Evolutionary conservation across 1,140 invertebrate species (phyloP).

Genomic region (Aphidius gifuensis): DNA sequence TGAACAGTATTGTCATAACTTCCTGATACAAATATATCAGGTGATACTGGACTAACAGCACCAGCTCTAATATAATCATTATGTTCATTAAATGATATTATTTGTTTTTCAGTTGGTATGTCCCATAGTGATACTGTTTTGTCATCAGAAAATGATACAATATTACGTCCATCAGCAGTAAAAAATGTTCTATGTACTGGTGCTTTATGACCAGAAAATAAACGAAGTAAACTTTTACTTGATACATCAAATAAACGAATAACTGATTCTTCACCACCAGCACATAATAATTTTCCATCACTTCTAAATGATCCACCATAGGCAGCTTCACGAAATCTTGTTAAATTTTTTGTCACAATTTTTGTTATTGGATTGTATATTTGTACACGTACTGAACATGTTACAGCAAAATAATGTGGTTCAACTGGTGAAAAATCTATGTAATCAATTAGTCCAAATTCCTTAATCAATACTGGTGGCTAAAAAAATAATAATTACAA

Average conservation of each 20-base stretch:
- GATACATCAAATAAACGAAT: conserved; percentile 86
- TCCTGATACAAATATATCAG: conserved; percentile 78
- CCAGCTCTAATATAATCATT: conserved; percentile 82
- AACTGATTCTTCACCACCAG: conserved; percentile 83
- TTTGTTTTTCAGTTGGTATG: conserved; percentile 75
- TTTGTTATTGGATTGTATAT: conserved; percentile 89
- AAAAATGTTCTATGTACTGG: conserved; percentile 83
- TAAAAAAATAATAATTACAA: conserved; percentile 53
- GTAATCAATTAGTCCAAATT: conserved; percentile 87
- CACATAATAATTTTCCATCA: conserved; percentile 81
- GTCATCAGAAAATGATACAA: conserved; percentile 92
- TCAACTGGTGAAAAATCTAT: conserved; percentile 85
- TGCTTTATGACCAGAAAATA: conserved; percentile 54
- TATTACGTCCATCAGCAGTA: conserved; percentile 70
- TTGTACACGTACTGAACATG: conserved; percentile 86
- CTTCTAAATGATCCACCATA: conserved; percentile 82
- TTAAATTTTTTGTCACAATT: conserved; percentile 79
- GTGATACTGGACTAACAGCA: conserved; percentile 70
- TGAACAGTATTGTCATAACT: conserved; percentile 91
- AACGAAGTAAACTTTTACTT: conserved; percentile 71
- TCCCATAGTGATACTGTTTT: conserved; percentile 88
- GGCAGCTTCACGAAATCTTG: conserved; percentile 80
- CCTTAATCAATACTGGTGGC: conserved; percentile 85
- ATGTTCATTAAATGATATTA: conserved; percentile 70
- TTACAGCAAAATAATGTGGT: conserved; percentile 86